Conservation (phyloP, 2,113 vertebrate genomes). For the Arvicanthis niloticus region DNA sequence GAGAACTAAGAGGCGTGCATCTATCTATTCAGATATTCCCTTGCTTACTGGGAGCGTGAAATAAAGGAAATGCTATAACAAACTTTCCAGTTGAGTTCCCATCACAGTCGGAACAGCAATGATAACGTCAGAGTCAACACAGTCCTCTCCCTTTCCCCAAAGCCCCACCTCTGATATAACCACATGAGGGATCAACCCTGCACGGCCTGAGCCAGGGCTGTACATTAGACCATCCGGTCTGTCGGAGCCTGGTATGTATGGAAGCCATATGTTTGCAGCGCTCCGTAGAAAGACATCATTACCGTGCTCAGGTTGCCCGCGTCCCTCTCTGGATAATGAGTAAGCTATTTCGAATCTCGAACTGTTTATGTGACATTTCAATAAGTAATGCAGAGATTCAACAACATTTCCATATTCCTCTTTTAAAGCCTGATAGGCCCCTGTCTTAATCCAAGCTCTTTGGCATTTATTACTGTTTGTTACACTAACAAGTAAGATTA, state of each 20-base stretch:
- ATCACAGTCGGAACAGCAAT: not conserved
- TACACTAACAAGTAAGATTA: slow-evolving; percentile 95
- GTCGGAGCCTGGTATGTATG: slow-evolving; percentile 14
- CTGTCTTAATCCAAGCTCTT: slow-evolving; percentile 91
- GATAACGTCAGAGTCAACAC: not conserved
- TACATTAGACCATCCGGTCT: not conserved
- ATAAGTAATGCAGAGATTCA: slow-evolving; percentile 90
- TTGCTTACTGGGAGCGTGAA: not conserved
- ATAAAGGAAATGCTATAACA: not conserved
- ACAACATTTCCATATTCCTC: slow-evolving; percentile 90
- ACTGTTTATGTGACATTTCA: slow-evolving; percentile 93
- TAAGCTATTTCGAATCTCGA: slow-evolving; percentile 86
- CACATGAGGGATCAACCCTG: not conserved
- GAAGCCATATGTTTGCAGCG: slow-evolving; percentile 71
- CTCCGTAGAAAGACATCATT: slow-evolving; percentile 81
- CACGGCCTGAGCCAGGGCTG: not conserved
- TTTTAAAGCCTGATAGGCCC: slow-evolving; percentile 89
- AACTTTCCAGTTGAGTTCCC: not conserved
- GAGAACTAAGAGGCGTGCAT: not conserved
- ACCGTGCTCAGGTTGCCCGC: slow-evolving; percentile 78
- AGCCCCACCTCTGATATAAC: not conserved
- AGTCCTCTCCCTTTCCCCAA: not conserved
- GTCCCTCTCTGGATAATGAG: slow-evolving; percentile 85
- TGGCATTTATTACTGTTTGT: slow-evolving; percentile 94
- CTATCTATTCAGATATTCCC: not conserved